Conservation (phyloP, 2,888 invertebrate species). For the Theretra japonica region DNA sequence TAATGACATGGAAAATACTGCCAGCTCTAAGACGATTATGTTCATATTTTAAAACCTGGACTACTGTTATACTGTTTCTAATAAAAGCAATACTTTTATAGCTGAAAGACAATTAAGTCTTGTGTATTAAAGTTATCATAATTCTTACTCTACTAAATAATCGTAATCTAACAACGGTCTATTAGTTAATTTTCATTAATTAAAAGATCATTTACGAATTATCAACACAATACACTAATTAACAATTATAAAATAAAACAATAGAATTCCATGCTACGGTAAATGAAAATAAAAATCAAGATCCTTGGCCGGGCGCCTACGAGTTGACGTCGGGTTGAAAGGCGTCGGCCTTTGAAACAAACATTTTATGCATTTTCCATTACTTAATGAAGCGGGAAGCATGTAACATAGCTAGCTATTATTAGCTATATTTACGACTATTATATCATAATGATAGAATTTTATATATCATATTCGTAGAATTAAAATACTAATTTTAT, state of each 20-base stretch:
- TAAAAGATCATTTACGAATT: neutral
- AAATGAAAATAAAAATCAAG: conserved; percentile 10
- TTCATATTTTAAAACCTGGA: no score
- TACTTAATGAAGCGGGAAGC: conserved; percentile 25
- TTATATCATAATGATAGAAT: neutral
- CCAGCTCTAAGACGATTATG: no score
- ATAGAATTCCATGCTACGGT: neutral
- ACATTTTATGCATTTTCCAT: conserved; percentile 24
- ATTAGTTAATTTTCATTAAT: no score
- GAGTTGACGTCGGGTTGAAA: conserved; percentile 26
- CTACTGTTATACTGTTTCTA: no score
- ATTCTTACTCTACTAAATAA: no score
- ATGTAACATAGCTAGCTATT: no score
- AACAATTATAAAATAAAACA: neutral
- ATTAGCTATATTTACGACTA: neutral
- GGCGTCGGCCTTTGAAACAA: conserved; percentile 29
- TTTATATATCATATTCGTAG: neutral
- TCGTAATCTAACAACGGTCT: no score
- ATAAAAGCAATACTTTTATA: no score
- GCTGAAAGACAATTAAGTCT: no score
- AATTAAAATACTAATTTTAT: no score
- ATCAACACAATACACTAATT: neutral
- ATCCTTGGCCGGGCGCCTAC: conserved; percentile 19
- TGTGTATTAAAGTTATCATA: no score
- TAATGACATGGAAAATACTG: no score